Conservation (phyloP, 2,113 vertebrate genomes). For the Serranochromis macrocephalus region DNA sequence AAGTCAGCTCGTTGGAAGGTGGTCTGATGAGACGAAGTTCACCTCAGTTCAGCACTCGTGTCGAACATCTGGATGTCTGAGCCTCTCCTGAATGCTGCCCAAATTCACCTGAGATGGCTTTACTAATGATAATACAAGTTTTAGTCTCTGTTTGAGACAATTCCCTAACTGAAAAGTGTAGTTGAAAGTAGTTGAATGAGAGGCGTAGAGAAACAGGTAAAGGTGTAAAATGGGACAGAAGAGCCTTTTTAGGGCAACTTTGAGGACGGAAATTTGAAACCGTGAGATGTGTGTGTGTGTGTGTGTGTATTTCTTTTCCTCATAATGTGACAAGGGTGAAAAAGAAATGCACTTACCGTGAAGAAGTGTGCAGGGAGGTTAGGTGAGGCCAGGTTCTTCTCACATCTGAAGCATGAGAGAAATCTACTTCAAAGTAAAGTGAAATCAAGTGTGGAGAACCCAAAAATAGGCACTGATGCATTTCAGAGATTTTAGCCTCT, state of each 20-base stretch:
- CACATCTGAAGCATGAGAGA: background rate
- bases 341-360: background rate
- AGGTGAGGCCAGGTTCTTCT: background rate
- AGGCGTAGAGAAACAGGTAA: background rate
- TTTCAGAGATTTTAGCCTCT: background rate
- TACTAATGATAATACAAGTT: background rate
- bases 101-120: background rate
- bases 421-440: conserved; percentile 21
- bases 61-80: background rate
- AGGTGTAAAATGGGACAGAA: background rate
- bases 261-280: background rate
- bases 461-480: conserved; percentile 13
- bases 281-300: background rate
- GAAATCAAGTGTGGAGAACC: conserved; percentile 31
- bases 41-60: background rate
- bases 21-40: background rate
- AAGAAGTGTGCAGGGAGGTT: background rate
- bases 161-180: background rate
- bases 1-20: background rate
- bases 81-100: background rate
- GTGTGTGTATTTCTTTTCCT: background rate
- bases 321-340: background rate
- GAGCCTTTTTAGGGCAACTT: background rate
- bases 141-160: background rate
- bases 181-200: background rate